These are phyloP conservation scores for Cataglyphis hispanica DNA, from an alignment of 1,140 invertebrate species.

Conservation along the genomic window DNA sequence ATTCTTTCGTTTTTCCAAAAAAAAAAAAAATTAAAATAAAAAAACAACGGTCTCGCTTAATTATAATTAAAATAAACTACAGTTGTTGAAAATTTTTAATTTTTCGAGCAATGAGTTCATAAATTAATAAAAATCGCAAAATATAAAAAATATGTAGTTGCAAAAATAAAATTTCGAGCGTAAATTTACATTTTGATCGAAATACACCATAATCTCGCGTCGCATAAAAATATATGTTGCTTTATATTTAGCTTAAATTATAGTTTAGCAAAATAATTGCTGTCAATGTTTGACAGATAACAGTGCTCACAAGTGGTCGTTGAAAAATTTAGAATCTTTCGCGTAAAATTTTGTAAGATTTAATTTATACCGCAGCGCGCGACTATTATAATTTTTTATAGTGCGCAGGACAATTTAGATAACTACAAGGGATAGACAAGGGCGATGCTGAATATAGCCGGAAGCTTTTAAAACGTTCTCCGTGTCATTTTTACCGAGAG, in stretches of 20 bases:
- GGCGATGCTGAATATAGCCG: background rate
- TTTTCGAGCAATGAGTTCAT: background rate
- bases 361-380: background rate
- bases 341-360: slow-evolving; percentile 25
- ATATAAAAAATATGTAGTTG: background rate
- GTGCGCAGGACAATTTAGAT: background rate
- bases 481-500: slow-evolving; percentile 27
- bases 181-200: background rate
- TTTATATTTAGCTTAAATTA: slow-evolving; percentile 6
- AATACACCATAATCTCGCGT: background rate
- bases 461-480: slow-evolving; percentile 25
- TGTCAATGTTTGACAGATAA: background rate
- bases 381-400: background rate
- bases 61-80: background rate
- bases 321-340: slow-evolving; percentile 3
- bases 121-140: background rate
- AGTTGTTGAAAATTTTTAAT: background rate
- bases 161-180: background rate
- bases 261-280: slow-evolving; percentile 5
- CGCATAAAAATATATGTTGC: background rate
- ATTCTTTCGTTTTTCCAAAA: background rate
- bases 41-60: background rate
- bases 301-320: background rate
- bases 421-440: background rate
- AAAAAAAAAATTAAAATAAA: background rate